A percentile compares a stretch with the other conserved stretches of the same genome.
Conservation (phyloP, 1,140 invertebrate species). For the Bombus confusus region DNA sequence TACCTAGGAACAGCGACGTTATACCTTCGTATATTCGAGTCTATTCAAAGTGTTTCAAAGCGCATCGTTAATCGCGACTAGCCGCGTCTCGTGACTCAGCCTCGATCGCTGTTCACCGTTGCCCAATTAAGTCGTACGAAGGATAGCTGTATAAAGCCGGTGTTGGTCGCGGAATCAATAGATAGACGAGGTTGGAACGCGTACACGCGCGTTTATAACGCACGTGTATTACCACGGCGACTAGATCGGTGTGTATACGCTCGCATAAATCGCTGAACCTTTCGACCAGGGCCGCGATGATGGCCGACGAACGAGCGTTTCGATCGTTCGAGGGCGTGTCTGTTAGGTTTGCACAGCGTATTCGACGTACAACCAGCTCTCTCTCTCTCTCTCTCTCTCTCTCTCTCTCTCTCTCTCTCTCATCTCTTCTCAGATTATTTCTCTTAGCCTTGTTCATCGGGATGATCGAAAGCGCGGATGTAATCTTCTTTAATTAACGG, state of each 20-base stretch:
- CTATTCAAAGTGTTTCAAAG: not conserved
- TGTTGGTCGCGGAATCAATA: slow-evolving; percentile 12
- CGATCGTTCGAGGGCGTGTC: slow-evolving; percentile 44
- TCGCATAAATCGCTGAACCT: slow-evolving; percentile 33
- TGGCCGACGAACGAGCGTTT: slow-evolving; percentile 28
- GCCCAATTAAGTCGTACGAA: slow-evolving; percentile 41
- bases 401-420: not conserved
- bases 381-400: not conserved
- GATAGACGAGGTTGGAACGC: slow-evolving; percentile 2
- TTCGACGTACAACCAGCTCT: not conserved
- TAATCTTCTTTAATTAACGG: slow-evolving; percentile 57
- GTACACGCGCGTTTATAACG: too few relatives aligned
- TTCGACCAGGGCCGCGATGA: slow-evolving; percentile 8
- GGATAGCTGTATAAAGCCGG: slow-evolving; percentile 15
- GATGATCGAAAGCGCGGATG: slow-evolving; percentile 47
- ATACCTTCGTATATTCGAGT: too few relatives aligned
- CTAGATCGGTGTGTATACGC: not conserved
- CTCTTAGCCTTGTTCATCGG: not conserved
- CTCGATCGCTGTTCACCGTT: not conserved
- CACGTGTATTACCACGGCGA: not conserved
- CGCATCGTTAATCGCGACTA: not conserved
- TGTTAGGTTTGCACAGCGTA: slow-evolving; percentile 26
- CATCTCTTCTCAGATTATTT: not conserved
- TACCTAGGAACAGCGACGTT: too few relatives aligned
- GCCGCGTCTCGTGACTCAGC: slow-evolving; percentile 12